These are phyloP conservation scores for Leucophenga maculata DNA, from an alignment of 2,888 invertebrate species.

Conservation along the genomic window DNA sequence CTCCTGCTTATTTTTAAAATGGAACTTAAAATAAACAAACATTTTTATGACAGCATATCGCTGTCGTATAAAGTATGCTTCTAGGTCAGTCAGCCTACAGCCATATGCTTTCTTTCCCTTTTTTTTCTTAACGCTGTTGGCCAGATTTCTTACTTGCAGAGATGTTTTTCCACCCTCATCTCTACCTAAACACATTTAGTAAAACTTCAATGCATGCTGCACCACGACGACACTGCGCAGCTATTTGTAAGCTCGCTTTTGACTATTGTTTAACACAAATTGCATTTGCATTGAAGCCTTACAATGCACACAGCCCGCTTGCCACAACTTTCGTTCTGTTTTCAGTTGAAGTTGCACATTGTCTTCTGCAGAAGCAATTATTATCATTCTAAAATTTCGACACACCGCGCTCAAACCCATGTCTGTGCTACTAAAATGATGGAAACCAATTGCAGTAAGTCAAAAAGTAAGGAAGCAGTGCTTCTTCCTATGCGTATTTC, in stretches of 20 bases:
- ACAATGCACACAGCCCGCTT: neutral
- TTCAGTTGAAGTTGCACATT: constrained; percentile 3
- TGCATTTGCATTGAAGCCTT: constrained; percentile 9
- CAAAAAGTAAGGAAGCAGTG: neutral
- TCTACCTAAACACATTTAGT: no score
- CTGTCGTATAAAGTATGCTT: no score
- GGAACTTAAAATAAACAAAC: no score
- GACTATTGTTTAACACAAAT: constrained; percentile 16
- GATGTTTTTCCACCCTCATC: no score
- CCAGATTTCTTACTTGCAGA: no score
- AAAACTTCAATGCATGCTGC: no score
- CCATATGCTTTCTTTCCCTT: no score
- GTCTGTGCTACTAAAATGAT: constrained; percentile 3
- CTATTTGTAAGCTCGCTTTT: constrained; percentile 1
- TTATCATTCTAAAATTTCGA: neutral
- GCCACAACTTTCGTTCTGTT: no score
- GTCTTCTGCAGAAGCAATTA: constrained; percentile 5
- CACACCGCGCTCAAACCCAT: neutral
- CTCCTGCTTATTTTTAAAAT: no score
- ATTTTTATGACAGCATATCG: no score
- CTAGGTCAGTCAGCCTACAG: no score
- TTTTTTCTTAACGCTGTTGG: no score
- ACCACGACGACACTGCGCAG: neutral
- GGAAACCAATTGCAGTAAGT: constrained; percentile 13
- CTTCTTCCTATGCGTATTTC: neutral